Conservation (phyloP, 2,113 vertebrate species). For the Tragulus kanchil region DNA sequence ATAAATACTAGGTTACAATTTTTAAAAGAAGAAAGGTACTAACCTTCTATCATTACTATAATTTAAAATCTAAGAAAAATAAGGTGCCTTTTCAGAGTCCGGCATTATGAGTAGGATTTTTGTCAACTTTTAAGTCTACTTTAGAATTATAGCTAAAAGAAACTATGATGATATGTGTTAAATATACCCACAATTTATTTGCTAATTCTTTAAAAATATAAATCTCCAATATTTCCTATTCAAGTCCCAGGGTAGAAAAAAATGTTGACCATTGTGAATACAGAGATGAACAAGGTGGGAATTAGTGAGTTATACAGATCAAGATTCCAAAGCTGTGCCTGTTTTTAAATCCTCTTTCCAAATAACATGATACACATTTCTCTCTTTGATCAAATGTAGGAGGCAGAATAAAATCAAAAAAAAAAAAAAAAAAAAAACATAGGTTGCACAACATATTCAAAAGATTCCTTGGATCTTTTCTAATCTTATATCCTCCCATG, state of each 20-base stretch:
- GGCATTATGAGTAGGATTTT: slow-evolving; percentile 3
- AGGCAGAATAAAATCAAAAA: neutral
- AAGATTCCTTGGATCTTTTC: neutral
- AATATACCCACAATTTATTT: neutral
- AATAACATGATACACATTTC: neutral
- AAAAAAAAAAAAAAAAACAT: neutral
- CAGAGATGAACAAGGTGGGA: neutral
- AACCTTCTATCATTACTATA: neutral
- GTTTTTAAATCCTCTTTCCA: slow-evolving; percentile 12
- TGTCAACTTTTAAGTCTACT: slow-evolving; percentile 17
- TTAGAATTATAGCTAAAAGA: slow-evolving; percentile 39
- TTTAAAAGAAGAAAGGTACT: neutral
- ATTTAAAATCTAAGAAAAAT: slow-evolving; percentile 21
- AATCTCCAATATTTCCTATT: slow-evolving; percentile 46
- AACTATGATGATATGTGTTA: slow-evolving; percentile 31
- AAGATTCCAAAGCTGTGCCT: neutral
- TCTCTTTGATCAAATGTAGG: neutral
- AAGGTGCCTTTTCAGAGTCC: neutral
- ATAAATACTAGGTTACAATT: neutral
- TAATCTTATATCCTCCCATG: neutral
- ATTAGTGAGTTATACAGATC: neutral
- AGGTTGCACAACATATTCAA: neutral
- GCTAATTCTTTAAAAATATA: slow-evolving; percentile 53
- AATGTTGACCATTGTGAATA: neutral
- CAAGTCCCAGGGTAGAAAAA: neutral